phyloP scores from a whole-genome alignment of 2,113 vertebrate genomes.

The Bufo bufo region DNA sequence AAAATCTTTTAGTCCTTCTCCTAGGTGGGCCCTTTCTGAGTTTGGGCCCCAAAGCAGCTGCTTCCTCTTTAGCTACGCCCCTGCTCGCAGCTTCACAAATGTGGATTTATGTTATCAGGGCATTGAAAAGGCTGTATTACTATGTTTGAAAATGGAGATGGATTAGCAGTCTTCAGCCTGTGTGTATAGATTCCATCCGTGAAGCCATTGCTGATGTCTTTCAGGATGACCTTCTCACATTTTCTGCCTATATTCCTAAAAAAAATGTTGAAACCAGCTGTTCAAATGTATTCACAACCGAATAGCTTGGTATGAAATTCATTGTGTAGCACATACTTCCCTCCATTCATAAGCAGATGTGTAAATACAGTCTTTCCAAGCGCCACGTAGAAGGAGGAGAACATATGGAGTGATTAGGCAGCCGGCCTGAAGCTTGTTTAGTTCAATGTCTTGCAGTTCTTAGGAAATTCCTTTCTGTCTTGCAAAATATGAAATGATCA shows the following conservation, averaged over 20 bases:
- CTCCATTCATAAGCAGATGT: constrained; percentile 29
- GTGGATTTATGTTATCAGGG: not conserved
- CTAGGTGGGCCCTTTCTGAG: no score
- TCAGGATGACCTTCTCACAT: not conserved
- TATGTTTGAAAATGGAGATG: not conserved
- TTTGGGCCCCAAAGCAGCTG: no score
- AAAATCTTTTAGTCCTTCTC: no score
- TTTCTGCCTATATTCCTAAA: constrained; percentile 5
- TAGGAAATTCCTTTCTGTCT: not conserved
- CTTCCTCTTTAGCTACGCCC: no score
- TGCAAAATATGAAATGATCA: not conserved
- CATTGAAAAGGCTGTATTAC: not conserved
- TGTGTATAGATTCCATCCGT: not conserved
- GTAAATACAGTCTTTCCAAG: constrained; percentile 29
- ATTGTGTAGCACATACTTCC: constrained; percentile 16
- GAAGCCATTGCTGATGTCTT: not conserved
- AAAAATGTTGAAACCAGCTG: constrained; percentile 45
- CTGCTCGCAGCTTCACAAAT: not conserved
- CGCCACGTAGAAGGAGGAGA: constrained; percentile 7
- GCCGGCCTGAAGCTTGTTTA: not conserved
- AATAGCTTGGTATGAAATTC: constrained; percentile 7
- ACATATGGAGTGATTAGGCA: not conserved
- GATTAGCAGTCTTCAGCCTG: not conserved
- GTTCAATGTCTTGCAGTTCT: constrained; percentile 9
- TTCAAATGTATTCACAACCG: constrained; percentile 28